A percentile compares a stretch with the other conserved stretches of the same genome.
phyloP scores from a whole-genome alignment of 2,113 vertebrate genomes.

The Chrysemys picta region DNA sequence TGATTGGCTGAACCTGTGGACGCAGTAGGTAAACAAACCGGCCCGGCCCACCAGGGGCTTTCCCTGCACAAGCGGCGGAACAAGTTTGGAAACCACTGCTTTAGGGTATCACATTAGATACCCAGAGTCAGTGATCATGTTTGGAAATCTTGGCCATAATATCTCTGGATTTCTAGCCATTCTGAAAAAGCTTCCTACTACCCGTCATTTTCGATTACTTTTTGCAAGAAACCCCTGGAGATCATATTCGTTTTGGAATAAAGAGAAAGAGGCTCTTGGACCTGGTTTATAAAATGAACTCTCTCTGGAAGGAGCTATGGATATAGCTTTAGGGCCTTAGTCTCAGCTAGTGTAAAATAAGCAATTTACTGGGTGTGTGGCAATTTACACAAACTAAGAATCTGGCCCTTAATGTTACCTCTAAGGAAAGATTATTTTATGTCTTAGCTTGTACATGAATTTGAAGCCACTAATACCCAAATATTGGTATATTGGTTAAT shows the following conservation, averaged over 20 bases:
- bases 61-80: no score
- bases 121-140: neutral
- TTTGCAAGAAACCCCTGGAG: neutral
- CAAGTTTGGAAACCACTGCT: no score
- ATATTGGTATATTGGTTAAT: constrained; percentile 26
- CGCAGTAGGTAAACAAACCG: no score
- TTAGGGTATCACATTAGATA: neutral
- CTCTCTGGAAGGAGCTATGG: neutral
- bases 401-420: neutral
- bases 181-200: neutral
- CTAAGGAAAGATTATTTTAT: neutral
- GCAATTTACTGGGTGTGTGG: neutral
- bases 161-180: neutral
- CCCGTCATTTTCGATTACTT: neutral
- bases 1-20: no score
- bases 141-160: neutral
- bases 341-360: neutral
- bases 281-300: neutral
- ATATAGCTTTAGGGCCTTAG: neutral
- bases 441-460: neutral
- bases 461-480: neutral
- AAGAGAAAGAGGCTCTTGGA: neutral
- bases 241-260: neutral
- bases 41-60: no score
- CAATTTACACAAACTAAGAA: neutral